phyloP scores from a whole-genome alignment of 2,888 invertebrate genomes.

The Microdon myrmicae region DNA sequence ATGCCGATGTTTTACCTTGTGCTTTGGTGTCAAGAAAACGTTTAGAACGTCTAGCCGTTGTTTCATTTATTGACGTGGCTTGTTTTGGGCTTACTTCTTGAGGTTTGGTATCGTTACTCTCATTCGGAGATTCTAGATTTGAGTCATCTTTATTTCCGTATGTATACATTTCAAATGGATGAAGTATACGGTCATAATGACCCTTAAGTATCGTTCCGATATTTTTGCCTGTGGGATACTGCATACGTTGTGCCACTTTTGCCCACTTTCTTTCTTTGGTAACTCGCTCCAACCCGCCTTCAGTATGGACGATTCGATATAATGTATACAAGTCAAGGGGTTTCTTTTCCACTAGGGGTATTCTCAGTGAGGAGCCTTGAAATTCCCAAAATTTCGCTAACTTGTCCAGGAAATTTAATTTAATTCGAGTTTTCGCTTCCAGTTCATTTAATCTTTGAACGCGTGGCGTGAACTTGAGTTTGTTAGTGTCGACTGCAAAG shows the following conservation, averaged over 20 bases:
- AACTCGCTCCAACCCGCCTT: conserved; percentile 87
- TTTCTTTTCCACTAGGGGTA: conserved; percentile 93
- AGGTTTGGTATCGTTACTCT: conserved; percentile 78
- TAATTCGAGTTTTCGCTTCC: conserved; percentile 96
- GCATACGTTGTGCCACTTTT: conserved; percentile 86
- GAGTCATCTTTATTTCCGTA: conserved; percentile 75
- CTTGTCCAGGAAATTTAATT: conserved; percentile 95
- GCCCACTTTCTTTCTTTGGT: conserved; percentile 94
- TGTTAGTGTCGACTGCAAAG: conserved; percentile 97
- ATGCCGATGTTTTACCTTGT: conserved; percentile 62
- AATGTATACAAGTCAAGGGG: conserved; percentile 91
- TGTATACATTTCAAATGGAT: conserved; percentile 93
- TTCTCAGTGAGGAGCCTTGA: conserved; percentile 89
- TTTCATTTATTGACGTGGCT: conserved; percentile 75
- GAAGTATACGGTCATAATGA: conserved; percentile 92
- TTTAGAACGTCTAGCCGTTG: conserved; percentile 73
- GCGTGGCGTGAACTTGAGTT: conserved; percentile 93
- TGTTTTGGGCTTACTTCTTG: conserved; percentile 77
- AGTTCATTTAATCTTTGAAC: conserved; percentile 97
- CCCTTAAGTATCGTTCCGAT: conserved; percentile 88
- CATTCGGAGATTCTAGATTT: conserved; percentile 59
- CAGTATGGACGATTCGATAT: conserved; percentile 85
- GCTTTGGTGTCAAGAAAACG: conserved; percentile 68
- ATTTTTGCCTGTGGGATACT: conserved; percentile 86
- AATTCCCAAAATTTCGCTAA: conserved; percentile 99